phyloP scores from a whole-genome alignment of 1,140 invertebrate species.

The Lucilia cuprina region DNA sequence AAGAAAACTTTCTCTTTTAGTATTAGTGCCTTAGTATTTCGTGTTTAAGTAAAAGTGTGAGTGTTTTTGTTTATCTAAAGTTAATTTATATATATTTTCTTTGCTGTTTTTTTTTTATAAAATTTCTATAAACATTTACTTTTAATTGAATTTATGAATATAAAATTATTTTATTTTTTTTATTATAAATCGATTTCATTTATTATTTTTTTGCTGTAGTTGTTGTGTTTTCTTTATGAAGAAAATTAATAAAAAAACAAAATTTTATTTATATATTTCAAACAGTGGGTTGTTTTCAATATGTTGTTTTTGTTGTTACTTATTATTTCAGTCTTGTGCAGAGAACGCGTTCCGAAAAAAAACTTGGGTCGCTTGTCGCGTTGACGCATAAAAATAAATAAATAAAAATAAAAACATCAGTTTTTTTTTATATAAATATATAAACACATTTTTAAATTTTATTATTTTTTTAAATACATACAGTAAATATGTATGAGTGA shows the following conservation, averaged over 20 bases:
- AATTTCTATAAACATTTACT: no score
- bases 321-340: neutral
- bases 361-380: neutral
- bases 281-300: neutral
- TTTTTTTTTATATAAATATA: neutral
- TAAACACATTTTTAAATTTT: neutral
- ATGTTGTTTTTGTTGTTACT: neutral
- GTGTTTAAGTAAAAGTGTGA: no score
- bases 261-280: neutral
- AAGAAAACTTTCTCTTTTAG: no score
- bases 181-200: neutral
- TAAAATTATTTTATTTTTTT: neutral
- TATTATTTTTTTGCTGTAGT: neutral
- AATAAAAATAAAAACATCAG: neutral
- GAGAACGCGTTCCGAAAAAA: neutral
- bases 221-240: neutral
- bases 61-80: no score
- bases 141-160: no score
- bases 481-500: neutral
- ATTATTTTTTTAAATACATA: no score
- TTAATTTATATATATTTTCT: no score
- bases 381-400: neutral
- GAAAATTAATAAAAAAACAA: neutral
- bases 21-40: no score
- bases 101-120: no score